Evolutionary conservation across 64 coral and sea anemone genomes (phyloP), one percentile per base, ranked within the genome.

Genomic region (Anthopleura sola): DNA sequence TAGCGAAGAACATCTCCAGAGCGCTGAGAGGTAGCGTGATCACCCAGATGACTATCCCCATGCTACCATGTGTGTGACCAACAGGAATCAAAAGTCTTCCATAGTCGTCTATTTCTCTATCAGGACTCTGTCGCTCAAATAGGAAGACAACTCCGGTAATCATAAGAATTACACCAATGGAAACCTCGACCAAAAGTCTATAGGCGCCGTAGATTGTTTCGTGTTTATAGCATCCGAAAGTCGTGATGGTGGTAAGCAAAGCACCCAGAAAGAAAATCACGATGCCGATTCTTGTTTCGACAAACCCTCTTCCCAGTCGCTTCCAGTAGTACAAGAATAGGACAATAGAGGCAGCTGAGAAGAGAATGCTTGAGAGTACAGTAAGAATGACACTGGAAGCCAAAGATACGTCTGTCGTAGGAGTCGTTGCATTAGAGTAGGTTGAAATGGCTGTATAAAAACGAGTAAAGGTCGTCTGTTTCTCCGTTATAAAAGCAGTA

Each of bases 21-120:
- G 87, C 50, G 80, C 93, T 78, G 14, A 95, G 74, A 12, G 93
- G 93, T 51, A 91, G 28, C 2, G 93, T 91, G 17, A 95, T 55
- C 29, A 95, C 89, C 93, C 93, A 95, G 6, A 95, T 85, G 3
- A 95, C 86, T 66, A 91, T 37, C 36, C 93, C 93, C 71, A 91
- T 88, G 16, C 93, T 95, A 12, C 81, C 56, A 56, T 91, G 93
- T 15, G 76, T 49, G 19, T 95, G 83, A 5, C 93, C 89, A 31
- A 95, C 82, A 5, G 93, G 86, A 50, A 85, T 62, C 68, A 86
- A 84, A 36, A 76, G 60, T 16, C 80, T 64, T 18, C 81, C 83
- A 69, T 85, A 85, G 38, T 60, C 86, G 54, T 77, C 81, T 6
- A 82, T 53, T 0, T 69, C 29, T 88, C 86, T 80, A 23, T 82